Conservation (phyloP, 2,888 invertebrate species). For the Eristalinus sepulchralis region DNA sequence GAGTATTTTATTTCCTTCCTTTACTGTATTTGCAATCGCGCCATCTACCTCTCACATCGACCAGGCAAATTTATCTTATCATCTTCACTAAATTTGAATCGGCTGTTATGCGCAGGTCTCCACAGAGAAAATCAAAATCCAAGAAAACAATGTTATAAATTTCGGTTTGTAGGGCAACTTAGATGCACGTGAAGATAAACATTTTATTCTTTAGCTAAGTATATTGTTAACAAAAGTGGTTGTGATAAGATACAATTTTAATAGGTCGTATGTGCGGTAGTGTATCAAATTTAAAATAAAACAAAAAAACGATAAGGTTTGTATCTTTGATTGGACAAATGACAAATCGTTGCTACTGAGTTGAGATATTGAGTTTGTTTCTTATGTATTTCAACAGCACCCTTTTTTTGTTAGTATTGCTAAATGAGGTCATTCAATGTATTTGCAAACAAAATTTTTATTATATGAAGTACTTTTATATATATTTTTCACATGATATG, state of each 20-base stretch:
- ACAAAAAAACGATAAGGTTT: background rate
- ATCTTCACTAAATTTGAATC: background rate
- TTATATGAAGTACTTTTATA: background rate
- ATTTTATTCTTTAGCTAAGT: background rate
- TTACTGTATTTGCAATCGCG: background rate
- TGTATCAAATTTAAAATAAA: background rate
- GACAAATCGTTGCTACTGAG: background rate
- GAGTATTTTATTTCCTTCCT: no score
- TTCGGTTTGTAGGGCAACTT: background rate
- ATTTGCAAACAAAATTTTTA: background rate
- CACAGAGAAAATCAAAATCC: background rate
- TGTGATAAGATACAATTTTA: background rate
- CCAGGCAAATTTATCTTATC: background rate
- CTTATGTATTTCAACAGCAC: background rate
- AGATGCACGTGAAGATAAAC: background rate
- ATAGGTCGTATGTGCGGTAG: background rate
- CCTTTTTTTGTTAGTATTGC: background rate
- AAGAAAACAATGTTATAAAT: constrained; percentile 20
- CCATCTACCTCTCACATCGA: background rate
- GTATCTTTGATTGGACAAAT: background rate
- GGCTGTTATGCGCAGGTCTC: constrained; percentile 18
- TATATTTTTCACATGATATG: background rate
- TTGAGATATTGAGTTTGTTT: background rate
- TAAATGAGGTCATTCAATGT: background rate
- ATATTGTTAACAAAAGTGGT: background rate